Evolutionary conservation across 2,888 invertebrate species (phyloP).

Genomic region (Linyphia triangularis): DNA sequence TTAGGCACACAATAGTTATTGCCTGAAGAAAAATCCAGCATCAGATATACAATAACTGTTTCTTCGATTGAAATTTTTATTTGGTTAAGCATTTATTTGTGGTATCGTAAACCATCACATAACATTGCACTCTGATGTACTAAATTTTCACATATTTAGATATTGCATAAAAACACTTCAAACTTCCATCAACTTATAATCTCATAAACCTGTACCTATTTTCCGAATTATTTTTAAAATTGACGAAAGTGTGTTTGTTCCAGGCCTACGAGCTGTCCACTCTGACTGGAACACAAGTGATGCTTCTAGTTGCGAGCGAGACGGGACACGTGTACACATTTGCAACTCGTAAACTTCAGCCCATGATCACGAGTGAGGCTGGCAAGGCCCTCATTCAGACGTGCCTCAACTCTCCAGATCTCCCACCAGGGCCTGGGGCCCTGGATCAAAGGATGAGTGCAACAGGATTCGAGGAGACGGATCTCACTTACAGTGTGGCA

Average conservation of each 20-base stretch:
- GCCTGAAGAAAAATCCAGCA: no score
- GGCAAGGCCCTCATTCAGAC: conserved; percentile 99
- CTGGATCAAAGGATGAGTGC: conserved; percentile 97
- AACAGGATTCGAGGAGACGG: conserved; percentile 98
- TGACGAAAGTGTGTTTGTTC: conserved; percentile 21
- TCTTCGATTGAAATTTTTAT: no score
- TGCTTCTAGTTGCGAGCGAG: conserved; percentile 98
- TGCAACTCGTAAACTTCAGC: conserved; percentile 98
- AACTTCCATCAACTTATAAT: not conserved
- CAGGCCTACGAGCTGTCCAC: conserved; percentile 99
- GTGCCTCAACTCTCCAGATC: conserved; percentile 97
- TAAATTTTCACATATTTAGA: not conserved
- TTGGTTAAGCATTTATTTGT: no score
- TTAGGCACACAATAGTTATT: no score
- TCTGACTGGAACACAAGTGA: conserved; percentile 99
- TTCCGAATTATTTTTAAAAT: not conserved
- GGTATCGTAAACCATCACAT: no score
- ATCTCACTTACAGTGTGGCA: conserved; percentile 88
- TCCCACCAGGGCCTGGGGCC: conserved; percentile 81
- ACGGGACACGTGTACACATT: conserved; percentile 99
- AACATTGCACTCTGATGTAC: no score
- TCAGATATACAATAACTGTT: no score
- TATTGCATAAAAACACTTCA: not conserved
- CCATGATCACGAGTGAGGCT: conserved; percentile 96
- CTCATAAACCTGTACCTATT: not conserved